Evolutionary conservation across 2,797 vertebrate genomes (phyloP).

Genomic region (Intellagama lesueurii): DNA sequence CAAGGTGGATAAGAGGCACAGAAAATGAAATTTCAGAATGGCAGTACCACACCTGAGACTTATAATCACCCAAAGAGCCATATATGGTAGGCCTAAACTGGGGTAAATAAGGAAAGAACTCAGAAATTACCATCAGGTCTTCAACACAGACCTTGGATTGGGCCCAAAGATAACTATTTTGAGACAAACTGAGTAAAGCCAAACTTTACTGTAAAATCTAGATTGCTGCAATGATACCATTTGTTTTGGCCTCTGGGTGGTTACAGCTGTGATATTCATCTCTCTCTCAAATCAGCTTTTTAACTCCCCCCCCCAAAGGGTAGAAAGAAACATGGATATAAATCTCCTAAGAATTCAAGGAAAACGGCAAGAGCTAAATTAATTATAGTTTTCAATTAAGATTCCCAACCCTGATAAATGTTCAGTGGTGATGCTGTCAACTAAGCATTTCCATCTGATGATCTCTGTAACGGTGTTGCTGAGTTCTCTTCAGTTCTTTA

Average conservation of each 20-base stretch:
- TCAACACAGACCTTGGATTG: not conserved
- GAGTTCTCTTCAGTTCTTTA: not conserved
- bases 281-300: not conserved
- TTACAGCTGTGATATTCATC: constrained; percentile 33
- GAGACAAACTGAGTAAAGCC: not conserved
- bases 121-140: not conserved
- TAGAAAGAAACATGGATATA: not conserved
- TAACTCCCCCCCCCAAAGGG: not conserved
- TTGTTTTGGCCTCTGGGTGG: constrained; percentile 15
- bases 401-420: constrained; percentile 16
- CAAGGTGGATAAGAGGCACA: too few relatives aligned
- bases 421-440: constrained; percentile 6
- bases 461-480: not conserved
- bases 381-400: constrained; percentile 39
- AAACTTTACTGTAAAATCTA: not conserved
- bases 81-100: not conserved
- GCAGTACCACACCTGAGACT: not conserved
- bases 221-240: not conserved
- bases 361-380: not conserved
- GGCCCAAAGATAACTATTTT: not conserved
- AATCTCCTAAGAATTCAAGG: constrained; percentile 11
- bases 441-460: not conserved
- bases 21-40: not conserved
- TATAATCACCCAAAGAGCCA: not conserved
- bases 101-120: not conserved